Evolutionary conservation across 2,797 vertebrate species (phyloP), one percentile per base, ranked within the genome.

Genomic region (Sebastes hopkinsi): DNA sequence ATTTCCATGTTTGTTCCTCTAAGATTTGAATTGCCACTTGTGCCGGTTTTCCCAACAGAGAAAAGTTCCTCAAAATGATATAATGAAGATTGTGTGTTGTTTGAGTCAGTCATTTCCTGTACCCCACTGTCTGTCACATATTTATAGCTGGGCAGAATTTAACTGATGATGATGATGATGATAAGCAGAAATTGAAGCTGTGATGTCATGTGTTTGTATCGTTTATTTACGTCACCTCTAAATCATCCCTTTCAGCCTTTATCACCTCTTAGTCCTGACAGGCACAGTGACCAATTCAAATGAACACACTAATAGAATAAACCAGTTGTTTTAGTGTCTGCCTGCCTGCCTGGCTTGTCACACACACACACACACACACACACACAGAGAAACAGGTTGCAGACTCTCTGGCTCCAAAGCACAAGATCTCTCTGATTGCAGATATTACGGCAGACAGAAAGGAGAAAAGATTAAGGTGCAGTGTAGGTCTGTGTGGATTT

Each of bases 351-450:
- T 71, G 73, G 25, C 59, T 77, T 76, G 72, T 87, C 82, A 84
- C 82, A 87, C 78, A 81, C 77, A 84, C 12, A 60, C 27, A 29
- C 23, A 25, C 75, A 86, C 75, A 67, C 66, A 75, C 59, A 75
- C 66, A 83, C 62, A 83, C 52, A 88, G 23, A 58, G 72, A 90
- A 81, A 85, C 86, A 90, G 87, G 91, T 86, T 92, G 87, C 88
- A 94, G 92, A 93, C 93, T 92, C 76, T 86, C 89, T 92, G 93
- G 93, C 93, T 94, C 93, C 93, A 90, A 81, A 84, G 77, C 67
- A 54, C 80, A 81, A 94, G 93, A 94, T 94, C 92, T 81, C 56
- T 82, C 72, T 90, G 93, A 94, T 94, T 93, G 90, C 88, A 86
- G 90, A 89, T 92, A 93, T 92, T 86, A 90, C 71, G 29, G 83